These are phyloP conservation scores for Tapirus indicus DNA, from an alignment of 2,797 vertebrate genomes.

Conservation along the genomic window DNA sequence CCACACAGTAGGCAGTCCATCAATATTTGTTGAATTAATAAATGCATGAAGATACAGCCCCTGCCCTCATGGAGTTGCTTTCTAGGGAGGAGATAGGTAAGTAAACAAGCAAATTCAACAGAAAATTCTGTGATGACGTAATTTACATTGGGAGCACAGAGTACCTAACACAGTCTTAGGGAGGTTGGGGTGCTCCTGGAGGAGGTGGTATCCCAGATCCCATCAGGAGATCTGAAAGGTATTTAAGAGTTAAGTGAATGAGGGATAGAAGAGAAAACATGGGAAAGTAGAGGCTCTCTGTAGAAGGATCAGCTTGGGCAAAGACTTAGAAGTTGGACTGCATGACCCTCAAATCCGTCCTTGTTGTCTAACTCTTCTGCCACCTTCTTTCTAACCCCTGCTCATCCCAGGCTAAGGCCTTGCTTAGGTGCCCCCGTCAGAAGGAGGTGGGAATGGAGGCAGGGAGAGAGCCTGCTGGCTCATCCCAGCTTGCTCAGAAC, in stretches of 20 bases:
- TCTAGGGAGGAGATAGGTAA: not conserved
- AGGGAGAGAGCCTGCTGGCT: not conserved
- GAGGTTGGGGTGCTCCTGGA: not conserved
- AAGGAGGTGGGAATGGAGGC: not conserved
- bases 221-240: not conserved
- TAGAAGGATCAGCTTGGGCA: not conserved
- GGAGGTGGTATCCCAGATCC: not conserved
- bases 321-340: not conserved
- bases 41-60: not conserved
- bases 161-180: not conserved
- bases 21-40: not conserved
- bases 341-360: not conserved
- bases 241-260: not conserved
- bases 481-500: not conserved
- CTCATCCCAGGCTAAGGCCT: not conserved
- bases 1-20: not conserved
- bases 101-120: not conserved
- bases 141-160: not conserved
- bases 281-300: too few species aligned
- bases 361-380: not conserved
- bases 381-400: not conserved
- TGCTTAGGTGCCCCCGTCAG: not conserved
- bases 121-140: not conserved
- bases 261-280: not conserved
- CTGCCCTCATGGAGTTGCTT: not conserved